Base-by-base conservation (phyloP, 2,888 invertebrate species). In the Melanargia galathea region DNA sequence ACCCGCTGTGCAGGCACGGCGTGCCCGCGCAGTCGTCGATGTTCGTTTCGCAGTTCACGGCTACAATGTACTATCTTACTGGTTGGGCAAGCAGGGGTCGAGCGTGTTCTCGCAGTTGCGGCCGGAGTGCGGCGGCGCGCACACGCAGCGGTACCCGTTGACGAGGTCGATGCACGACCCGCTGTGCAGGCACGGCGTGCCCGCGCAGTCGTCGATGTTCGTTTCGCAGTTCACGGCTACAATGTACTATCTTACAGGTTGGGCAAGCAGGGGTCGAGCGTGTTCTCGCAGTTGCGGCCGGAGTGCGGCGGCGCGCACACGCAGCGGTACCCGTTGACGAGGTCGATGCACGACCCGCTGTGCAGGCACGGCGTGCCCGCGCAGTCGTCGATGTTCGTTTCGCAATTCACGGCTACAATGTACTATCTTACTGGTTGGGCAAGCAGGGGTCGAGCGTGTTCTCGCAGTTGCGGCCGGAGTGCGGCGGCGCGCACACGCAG, bases 381-480 rank as follows among this genome's bases (percentile, higher is more conserved):
- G 79, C 98, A 98, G 78, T 99, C 98, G 81, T 98, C 97, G 74
- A 98, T 96, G 84, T 98, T 98, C 0, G 95, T 95, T 83, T 99
- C 98, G 78, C 98, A 98, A 80, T 97, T 97, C 45, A 94, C 93
- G 0, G 96, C 96, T 72, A 92, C 26, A 2, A 20, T 13, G 43
- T n/a, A n/a, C n/a, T n/a, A n/a, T 70, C 92, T 83, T 67, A 94
- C 93, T 93, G 94, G 85, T 96, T 97, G 0, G 96, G 96, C 13
- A 94, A 92, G 76, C 98, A 98, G 0, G 98, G 98, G 82, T 98
- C 97, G 70, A 98, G 89, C 67, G 97, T 96, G 63, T 95, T 95
- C 78, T 97, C 96, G 84, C 98, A 98, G 81, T 97, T 96, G 16
- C 94, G 88, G 0, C 98, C 98, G 0, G 98, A 97, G 81, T 96